Base-by-base conservation (phyloP, 2,113 vertebrate genomes). In the Ursus arctos region DNA sequence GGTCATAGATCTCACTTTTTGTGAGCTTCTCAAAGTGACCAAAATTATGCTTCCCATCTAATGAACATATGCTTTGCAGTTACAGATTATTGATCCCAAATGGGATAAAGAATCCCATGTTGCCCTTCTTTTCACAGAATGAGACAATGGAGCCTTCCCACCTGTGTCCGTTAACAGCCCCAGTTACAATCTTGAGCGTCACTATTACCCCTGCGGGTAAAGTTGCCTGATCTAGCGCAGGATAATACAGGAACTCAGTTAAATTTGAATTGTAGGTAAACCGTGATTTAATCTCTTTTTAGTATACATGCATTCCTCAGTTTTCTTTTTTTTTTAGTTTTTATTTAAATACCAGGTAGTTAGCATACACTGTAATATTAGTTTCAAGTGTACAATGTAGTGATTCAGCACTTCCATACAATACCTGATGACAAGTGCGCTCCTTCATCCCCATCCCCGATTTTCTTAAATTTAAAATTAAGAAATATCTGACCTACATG, bases 401-500 rank as follows among this genome's bases (percentile, higher is more conserved):
- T 31, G 72, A 49, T 47, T 76, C 26, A 47, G 49, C 43, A 49
- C 43, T 49, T 76, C 72, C 43, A 8, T 49, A 76, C 72, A 49
- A 9, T 14, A 76, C 14, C 43, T 2, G 14, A 8, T 49, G 43
- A 49, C 43, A 31, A 31, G 43, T 76, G 74, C 26, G 16, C 24
- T 76, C 43, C 74, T 76, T 76, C 74, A 49, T 49, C 74, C 24
- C 26, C 26, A 76, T 76, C 7, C 74, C 4, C 3, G 72, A 14
- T 33, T n/a, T 86, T 91, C 57, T 74, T 31, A 83, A 53, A 21
- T 71, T 91, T 65, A 80, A 79, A 85, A 61, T 67, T 57, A 69
- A 33, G 77, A 91, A 82, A 76, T 69, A 28, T 49, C 28, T 26
- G 24, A 88, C 16, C 26, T 87, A 3, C 1, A 36, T 16, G 14